A percentile compares a stretch with the other conserved stretches of the same genome.
phyloP scores from a whole-genome alignment of 2,113 vertebrate species.

The Colius striatus region DNA sequence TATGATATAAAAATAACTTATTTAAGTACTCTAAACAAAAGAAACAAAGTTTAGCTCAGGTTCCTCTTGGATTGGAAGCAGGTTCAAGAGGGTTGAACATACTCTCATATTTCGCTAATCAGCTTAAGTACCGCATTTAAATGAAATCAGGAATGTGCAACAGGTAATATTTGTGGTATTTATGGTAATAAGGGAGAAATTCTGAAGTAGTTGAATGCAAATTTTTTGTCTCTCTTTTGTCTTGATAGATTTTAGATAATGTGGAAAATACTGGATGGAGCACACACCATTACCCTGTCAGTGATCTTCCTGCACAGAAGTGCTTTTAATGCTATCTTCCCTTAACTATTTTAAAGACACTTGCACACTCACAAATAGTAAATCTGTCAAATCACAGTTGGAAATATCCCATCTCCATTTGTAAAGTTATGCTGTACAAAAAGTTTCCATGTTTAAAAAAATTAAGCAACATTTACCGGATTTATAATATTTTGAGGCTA shows the following conservation, averaged over 20 bases:
- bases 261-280: not conserved
- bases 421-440: not conserved
- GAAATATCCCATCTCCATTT: slow-evolving; percentile 9
- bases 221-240: slow-evolving; percentile 59
- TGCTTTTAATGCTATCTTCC: not conserved
- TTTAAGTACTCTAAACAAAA: slow-evolving; percentile 7
- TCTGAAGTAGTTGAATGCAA: slow-evolving; percentile 58
- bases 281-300: not conserved
- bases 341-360: not conserved
- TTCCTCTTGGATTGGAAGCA: slow-evolving; percentile 5
- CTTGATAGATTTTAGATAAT: slow-evolving; percentile 8
- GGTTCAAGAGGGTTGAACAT: slow-evolving; percentile 49
- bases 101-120: slow-evolving; percentile 56
- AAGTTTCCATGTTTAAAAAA: slow-evolving; percentile 13
- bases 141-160: slow-evolving; percentile 67
- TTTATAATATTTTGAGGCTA: slow-evolving; percentile 14
- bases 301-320: not conserved
- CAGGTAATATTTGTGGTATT: slow-evolving; percentile 65
- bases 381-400: not conserved
- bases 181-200: slow-evolving; percentile 68
- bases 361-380: not conserved
- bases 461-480: not conserved
- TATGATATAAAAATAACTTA: not conserved
- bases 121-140: slow-evolving; percentile 69
- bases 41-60: slow-evolving; percentile 36